These are phyloP conservation scores for Tachuris rubrigastra DNA, from an alignment of 2,113 vertebrate genomes.

Conservation along the genomic window DNA sequence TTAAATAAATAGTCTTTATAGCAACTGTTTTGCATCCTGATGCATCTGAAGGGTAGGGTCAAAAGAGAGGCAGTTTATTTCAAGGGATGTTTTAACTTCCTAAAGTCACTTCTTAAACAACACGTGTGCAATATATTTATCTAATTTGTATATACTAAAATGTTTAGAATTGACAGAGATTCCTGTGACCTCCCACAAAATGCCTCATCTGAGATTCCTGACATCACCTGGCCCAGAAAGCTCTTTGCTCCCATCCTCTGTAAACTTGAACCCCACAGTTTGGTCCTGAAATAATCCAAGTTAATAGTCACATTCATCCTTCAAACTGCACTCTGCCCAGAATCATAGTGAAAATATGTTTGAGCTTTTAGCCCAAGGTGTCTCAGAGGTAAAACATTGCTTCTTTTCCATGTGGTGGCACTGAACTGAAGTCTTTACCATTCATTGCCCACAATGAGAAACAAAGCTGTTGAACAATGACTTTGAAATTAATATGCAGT, in stretches of 20 bases:
- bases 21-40: background rate
- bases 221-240: background rate
- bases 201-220: background rate
- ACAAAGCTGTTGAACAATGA: background rate
- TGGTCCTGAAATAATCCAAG: background rate
- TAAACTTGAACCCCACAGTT: background rate
- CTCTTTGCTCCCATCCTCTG: background rate
- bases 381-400: background rate
- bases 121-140: rapidly evolving
- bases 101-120: background rate
- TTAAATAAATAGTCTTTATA: background rate
- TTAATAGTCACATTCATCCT: background rate
- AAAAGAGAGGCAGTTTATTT: background rate
- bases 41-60: background rate
- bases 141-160: background rate
- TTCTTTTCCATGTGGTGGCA: background rate
- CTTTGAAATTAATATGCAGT: background rate
- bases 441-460: background rate
- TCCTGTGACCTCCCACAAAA: background rate
- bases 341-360: background rate
- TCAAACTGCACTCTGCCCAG: background rate
- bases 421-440: background rate
- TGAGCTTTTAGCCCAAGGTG: background rate
- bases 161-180: background rate
- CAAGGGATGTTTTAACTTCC: background rate